Percentiles rank a stretch among this genome's conserved stretches.
Evolutionary conservation across 2,888 invertebrate species (phyloP).

Genomic region (Argynnis bischoffii): DNA sequence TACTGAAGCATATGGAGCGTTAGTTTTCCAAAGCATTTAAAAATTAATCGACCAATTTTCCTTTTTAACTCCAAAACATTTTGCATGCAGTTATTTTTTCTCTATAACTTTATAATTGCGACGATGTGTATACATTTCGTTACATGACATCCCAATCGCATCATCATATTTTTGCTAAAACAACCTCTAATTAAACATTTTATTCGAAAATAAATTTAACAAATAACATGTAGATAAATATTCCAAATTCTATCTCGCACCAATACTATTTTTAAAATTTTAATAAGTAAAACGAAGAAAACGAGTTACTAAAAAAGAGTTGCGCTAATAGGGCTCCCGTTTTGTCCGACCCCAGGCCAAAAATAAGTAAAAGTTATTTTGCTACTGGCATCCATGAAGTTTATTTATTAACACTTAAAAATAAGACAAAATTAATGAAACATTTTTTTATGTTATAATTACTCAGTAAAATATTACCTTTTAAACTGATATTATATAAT

Average conservation of each 20-base stretch:
- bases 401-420: conserved; percentile 18
- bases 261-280: conserved; percentile 39
- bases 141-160: conserved; percentile 18
- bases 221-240: conserved; percentile 26
- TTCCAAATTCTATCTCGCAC: conserved; percentile 26
- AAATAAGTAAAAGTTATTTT: conserved; percentile 35
- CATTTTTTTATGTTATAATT: too few relatives aligned
- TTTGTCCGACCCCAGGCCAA: conserved; percentile 26
- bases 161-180: conserved; percentile 21
- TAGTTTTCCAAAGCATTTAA: conserved; percentile 22
- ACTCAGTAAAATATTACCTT: too few relatives aligned
- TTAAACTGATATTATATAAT: too few relatives aligned
- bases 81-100: conserved; percentile 7
- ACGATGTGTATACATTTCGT: conserved; percentile 9
- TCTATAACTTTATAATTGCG: conserved; percentile 12
- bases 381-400: conserved; percentile 24
- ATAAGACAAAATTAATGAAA: background rate
- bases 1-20: conserved; percentile 20
- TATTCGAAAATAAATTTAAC: conserved; percentile 14
- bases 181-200: conserved; percentile 21
- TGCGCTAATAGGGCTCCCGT: conserved; percentile 36
- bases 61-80: conserved; percentile 17
- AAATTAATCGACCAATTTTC: conserved; percentile 22
- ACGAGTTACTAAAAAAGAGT: conserved; percentile 33
- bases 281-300: conserved; percentile 46